phyloP scores from a whole-genome alignment of 1,140 invertebrate genomes.

The Anthonomus grandis region DNA sequence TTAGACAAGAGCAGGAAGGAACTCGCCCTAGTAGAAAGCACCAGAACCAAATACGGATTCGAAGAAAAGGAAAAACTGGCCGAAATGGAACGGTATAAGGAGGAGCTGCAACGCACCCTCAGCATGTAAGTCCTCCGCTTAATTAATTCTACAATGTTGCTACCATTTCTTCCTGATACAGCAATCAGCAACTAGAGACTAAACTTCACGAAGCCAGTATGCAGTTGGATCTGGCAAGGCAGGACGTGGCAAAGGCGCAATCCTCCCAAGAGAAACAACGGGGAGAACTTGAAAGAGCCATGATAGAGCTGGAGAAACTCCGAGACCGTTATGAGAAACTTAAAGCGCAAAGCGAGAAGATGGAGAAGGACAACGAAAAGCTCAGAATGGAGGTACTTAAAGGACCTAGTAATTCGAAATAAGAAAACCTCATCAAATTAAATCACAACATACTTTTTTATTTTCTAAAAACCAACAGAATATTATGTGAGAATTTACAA shows the following conservation, averaged over 20 bases:
- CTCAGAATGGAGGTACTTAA: conserved; percentile 54
- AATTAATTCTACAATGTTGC: background rate
- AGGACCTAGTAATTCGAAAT: no score
- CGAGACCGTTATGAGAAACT: conserved; percentile 80
- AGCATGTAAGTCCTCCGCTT: conserved; percentile 30
- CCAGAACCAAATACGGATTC: conserved; percentile 82
- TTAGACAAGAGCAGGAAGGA: conserved; percentile 72
- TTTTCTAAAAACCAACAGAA: no score
- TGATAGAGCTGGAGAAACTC: conserved; percentile 83
- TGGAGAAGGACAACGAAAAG: conserved; percentile 73
- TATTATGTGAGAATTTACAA: no score
- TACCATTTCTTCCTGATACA: conserved; percentile 32
- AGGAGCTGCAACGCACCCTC: conserved; percentile 69
- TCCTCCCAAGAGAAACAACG: conserved; percentile 73
- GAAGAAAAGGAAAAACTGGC: conserved; percentile 76
- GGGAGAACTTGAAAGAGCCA: conserved; percentile 70
- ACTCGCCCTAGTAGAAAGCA: conserved; percentile 69
- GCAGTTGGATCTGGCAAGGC: conserved; percentile 74
- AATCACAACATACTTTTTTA: no score
- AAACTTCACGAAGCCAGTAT: conserved; percentile 74
- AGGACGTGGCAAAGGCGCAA: conserved; percentile 70
- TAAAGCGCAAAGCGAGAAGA: conserved; percentile 62
- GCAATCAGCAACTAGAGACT: conserved; percentile 67
- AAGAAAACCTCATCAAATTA: no score
- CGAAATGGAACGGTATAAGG: conserved; percentile 61